phyloP scores from a whole-genome alignment of 2,888 invertebrate species.

The Parnassius glacialis region DNA sequence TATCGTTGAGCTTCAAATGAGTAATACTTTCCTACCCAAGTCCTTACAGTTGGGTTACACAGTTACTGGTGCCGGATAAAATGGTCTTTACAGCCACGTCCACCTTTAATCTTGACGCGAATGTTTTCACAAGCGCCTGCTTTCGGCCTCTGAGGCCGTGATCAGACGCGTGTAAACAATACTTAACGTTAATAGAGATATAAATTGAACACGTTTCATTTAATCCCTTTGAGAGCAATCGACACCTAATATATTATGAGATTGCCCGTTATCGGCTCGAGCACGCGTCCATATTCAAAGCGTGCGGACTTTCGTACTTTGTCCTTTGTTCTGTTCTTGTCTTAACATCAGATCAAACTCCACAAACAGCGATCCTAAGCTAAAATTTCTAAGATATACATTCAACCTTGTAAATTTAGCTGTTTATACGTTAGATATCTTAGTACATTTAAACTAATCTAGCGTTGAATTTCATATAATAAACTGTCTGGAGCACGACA shows the following conservation, averaged over 20 bases:
- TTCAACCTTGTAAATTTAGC: constrained; percentile 34
- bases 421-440: constrained; percentile 32
- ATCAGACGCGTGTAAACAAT: constrained; percentile 73
- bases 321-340: constrained; percentile 50
- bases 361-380: constrained; percentile 47
- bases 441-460: constrained; percentile 37
- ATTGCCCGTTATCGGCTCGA: constrained; percentile 56
- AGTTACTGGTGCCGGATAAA: constrained; percentile 40
- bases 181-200: constrained; percentile 77
- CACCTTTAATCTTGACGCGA: constrained; percentile 74
- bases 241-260: constrained; percentile 56
- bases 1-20: constrained; percentile 44
- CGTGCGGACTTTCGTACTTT: constrained; percentile 44
- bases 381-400: constrained; percentile 42
- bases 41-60: constrained; percentile 25
- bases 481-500: constrained; percentile 52
- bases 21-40: constrained; percentile 29
- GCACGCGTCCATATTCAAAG: constrained; percentile 46
- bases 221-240: constrained; percentile 72
- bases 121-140: constrained; percentile 73
- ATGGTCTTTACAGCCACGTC: constrained; percentile 54
- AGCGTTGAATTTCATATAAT: constrained; percentile 50
- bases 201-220: constrained; percentile 73
- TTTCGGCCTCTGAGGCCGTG: constrained; percentile 64
- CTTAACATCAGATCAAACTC: constrained; percentile 45